These are phyloP conservation scores for Flexamia atlantica DNA, from an alignment of 2,888 invertebrate genomes.

Conservation along the genomic window DNA sequence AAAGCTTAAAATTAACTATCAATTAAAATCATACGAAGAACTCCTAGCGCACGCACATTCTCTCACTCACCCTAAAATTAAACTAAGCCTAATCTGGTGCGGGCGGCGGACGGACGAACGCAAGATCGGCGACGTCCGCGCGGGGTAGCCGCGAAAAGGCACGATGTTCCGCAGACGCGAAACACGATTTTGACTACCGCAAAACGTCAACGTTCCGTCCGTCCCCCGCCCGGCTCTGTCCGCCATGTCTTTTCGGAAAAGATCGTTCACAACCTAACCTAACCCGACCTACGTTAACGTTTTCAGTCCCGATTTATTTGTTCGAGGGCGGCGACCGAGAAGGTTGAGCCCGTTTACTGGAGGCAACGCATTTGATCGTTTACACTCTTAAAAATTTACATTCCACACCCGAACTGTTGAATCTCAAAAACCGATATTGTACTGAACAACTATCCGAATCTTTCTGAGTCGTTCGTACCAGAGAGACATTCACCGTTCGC, in stretches of 20 bases:
- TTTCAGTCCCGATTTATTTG: not conserved
- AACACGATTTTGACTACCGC: constrained; percentile 52
- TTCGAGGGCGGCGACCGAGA: not conserved
- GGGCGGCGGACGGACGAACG: not conserved
- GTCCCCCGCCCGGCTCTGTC: not conserved
- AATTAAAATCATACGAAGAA: constrained; percentile 34
- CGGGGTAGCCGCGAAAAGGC: constrained; percentile 54
- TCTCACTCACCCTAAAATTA: constrained; percentile 40
- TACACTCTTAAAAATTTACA: too few species aligned
- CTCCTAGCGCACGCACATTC: constrained; percentile 3
- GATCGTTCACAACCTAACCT: not conserved
- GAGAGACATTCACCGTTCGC: too few species aligned
- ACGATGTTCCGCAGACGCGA: constrained; percentile 7
- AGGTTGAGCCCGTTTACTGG: too few species aligned
- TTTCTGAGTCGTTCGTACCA: too few species aligned
- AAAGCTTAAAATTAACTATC: constrained; percentile 54
- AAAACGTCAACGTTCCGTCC: not conserved
- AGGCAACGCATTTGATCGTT: too few species aligned
- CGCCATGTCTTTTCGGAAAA: constrained; percentile 4
- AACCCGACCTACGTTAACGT: not conserved
- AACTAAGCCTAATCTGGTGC: constrained; percentile 45
- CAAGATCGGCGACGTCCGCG: not conserved
- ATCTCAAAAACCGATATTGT: too few species aligned
- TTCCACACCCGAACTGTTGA: too few species aligned
- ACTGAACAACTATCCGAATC: too few species aligned